These are phyloP conservation scores for Cephalotes varians DNA, from an alignment of 2,888 invertebrate species.

Conservation along the genomic window DNA sequence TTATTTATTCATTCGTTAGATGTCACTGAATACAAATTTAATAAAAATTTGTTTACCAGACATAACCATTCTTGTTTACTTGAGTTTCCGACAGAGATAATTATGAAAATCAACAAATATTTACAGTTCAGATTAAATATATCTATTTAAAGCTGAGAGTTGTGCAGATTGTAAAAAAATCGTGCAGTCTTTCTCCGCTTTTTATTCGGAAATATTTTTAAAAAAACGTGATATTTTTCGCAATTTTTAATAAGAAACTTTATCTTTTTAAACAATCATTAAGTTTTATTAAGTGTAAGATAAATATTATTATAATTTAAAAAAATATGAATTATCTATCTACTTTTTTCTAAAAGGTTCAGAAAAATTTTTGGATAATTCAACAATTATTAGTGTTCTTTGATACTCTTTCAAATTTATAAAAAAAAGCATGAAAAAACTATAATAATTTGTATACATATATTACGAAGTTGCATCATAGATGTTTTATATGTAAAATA, in stretches of 20 bases:
- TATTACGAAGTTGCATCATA: neutral
- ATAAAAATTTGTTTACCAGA: conserved; percentile 37
- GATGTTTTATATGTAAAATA: neutral
- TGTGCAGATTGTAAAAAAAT: neutral
- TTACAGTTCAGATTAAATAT: neutral
- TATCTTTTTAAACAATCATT: neutral
- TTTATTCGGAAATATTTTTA: neutral
- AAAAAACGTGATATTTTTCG: neutral
- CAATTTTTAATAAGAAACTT: neutral
- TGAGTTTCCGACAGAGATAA: conserved; percentile 2
- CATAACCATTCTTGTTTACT: neutral
- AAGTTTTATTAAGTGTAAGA: neutral
- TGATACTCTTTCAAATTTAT: neutral
- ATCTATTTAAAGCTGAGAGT: neutral
- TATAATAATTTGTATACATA: neutral
- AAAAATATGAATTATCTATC: neutral
- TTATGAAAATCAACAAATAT: neutral
- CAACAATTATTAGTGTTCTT: neutral
- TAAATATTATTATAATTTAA: neutral
- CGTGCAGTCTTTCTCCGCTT: neutral
- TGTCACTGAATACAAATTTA: conserved; percentile 19
- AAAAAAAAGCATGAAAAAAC: neutral
- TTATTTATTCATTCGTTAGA: conserved; percentile 5
- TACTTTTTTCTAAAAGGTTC: neutral
- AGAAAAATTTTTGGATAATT: neutral